A percentile compares a stretch with the other conserved stretches of the same genome.
Conservation (phyloP, 23 tunicate genomes). For the Oikopleura albicans region DNA sequence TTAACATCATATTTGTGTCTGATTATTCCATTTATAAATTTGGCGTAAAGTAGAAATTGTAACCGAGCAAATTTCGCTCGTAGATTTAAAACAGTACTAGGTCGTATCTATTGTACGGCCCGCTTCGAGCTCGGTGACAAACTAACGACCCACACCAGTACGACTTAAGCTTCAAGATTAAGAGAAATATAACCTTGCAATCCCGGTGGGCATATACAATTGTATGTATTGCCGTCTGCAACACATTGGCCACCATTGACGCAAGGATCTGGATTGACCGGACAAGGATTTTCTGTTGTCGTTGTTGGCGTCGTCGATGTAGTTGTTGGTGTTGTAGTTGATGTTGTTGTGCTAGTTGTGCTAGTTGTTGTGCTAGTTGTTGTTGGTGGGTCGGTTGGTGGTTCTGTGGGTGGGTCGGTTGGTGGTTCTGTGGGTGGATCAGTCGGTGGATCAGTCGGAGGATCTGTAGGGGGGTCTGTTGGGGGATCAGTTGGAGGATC, state of each 20-base stretch:
- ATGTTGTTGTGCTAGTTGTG: neutral
- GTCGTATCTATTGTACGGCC: too few species aligned
- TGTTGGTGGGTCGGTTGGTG: neutral
- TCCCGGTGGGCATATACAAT: conserved; percentile 7
- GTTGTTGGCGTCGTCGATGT: neutral
- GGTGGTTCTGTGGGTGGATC: neutral
- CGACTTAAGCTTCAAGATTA: too few species aligned
- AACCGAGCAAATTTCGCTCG: too few species aligned
- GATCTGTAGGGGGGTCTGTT: neutral
- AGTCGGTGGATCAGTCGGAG: neutral
- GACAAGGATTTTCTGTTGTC: conserved; percentile 1
- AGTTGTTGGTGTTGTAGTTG: neutral
- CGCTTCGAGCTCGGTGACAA: too few species aligned
- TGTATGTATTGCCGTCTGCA: neutral
- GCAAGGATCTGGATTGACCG: neutral
- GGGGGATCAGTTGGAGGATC: neutral
- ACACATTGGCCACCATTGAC: conserved; percentile 3
- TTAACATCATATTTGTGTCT: too few species aligned
- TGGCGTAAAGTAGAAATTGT: too few species aligned
- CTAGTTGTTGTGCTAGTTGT: neutral
- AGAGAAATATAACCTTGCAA: too few species aligned
- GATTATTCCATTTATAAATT: too few species aligned
- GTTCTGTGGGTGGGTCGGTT: neutral
- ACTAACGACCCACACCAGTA: too few species aligned
- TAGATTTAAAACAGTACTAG: too few species aligned